Evolutionary conservation across 1,140 invertebrate species (phyloP).

Genomic region (Dreissena polymorpha): DNA sequence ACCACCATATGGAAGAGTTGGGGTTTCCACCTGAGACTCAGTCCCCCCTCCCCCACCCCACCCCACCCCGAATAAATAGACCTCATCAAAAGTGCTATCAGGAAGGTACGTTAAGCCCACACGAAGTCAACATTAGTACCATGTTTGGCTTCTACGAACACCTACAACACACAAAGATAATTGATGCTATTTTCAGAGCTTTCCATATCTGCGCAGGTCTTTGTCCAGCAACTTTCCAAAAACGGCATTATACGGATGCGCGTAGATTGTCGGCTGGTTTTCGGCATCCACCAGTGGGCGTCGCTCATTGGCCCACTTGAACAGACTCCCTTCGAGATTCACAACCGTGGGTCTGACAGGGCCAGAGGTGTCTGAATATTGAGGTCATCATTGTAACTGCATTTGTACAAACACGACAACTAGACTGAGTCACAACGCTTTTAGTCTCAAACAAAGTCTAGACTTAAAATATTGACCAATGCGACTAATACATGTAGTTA

Average conservation of each 20-base stretch:
- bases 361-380: background rate
- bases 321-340: slow-evolving; percentile 74
- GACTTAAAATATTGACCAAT: too few relatives aligned
- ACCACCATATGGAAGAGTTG: too few relatives aligned
- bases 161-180: background rate
- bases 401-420: background rate
- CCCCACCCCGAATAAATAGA: too few relatives aligned
- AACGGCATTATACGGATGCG: slow-evolving; percentile 72
- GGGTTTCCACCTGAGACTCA: too few relatives aligned
- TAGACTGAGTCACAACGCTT: too few relatives aligned
- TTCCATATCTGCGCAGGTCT: slow-evolving; percentile 55
- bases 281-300: slow-evolving; percentile 66
- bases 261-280: slow-evolving; percentile 62
- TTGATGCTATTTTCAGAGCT: background rate
- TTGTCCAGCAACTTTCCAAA: slow-evolving; percentile 71
- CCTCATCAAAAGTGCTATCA: background rate
- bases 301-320: slow-evolving; percentile 77
- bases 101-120: background rate
- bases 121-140: background rate
- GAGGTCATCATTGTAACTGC: background rate
- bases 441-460: too few relatives aligned
- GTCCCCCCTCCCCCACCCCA: too few relatives aligned
- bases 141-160: background rate
- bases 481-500: too few relatives aligned
- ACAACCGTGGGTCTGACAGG: slow-evolving; percentile 32